Conservation (phyloP, 2,113 vertebrate species). For the Pelecanoides urinatrix region DNA sequence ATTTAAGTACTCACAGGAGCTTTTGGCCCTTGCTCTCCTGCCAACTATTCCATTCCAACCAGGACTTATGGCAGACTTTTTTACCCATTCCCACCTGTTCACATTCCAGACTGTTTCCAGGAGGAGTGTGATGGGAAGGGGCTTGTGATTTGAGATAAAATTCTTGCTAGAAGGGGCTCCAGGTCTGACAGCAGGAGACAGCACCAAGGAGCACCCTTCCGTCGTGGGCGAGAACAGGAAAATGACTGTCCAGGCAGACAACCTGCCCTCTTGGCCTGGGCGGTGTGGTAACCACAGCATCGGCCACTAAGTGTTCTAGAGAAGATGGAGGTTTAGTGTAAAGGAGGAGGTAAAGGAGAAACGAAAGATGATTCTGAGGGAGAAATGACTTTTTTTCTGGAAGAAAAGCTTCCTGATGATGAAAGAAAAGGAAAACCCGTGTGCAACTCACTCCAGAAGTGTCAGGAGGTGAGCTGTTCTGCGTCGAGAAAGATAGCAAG, state of each 20-base stretch:
- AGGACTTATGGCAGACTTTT: neutral
- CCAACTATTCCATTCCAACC: neutral
- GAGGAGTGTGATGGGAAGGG: neutral
- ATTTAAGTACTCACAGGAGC: neutral
- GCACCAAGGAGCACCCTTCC: neutral
- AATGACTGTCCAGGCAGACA: neutral
- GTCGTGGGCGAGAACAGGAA: neutral
- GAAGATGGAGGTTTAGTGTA: neutral
- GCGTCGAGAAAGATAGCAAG: neutral
- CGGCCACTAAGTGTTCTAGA: neutral
- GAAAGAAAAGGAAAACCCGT: neutral
- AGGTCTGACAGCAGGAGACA: neutral
- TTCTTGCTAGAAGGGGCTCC: neutral
- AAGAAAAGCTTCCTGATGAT: neutral
- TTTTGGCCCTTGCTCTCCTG: neutral
- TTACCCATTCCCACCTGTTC: neutral
- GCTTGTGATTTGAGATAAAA: neutral
- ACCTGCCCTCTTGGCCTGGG: neutral
- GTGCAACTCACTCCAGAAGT: neutral
- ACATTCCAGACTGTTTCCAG: neutral
- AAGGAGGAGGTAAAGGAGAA: neutral
- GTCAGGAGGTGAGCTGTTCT: neutral
- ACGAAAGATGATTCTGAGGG: neutral
- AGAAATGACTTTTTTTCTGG: rapidly evolving
- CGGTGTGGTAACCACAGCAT: neutral